These are phyloP conservation scores for Blastobasis adustella DNA, from an alignment of 2,888 invertebrate genomes.

Conservation along the genomic window DNA sequence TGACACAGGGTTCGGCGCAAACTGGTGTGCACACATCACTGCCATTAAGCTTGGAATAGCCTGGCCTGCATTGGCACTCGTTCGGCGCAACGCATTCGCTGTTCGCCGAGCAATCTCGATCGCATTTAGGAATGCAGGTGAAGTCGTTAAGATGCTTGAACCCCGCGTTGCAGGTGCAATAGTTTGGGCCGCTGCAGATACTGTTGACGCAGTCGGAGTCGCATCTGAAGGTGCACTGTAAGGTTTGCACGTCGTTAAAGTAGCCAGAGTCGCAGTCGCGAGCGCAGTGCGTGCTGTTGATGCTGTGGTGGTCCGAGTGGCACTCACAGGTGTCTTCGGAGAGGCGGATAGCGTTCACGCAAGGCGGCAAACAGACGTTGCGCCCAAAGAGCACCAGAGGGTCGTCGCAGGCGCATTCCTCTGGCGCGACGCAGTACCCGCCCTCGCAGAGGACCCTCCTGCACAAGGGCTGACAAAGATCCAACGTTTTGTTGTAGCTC, in stretches of 20 bases:
- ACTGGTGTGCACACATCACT: slow-evolving; percentile 15
- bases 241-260: slow-evolving; percentile 28
- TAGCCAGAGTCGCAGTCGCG: slow-evolving; percentile 27
- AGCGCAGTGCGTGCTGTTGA: slow-evolving; percentile 14
- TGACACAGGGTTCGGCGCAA: slow-evolving; percentile 11
- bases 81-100: slow-evolving; percentile 34
- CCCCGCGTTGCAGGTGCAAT: slow-evolving; percentile 30
- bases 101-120: slow-evolving; percentile 30
- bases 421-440: slow-evolving; percentile 35
- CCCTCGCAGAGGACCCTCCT: slow-evolving; percentile 28
- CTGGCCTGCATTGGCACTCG: slow-evolving; percentile 19
- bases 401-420: slow-evolving; percentile 35
- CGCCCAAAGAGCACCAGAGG: slow-evolving; percentile 22
- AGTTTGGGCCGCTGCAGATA: slow-evolving; percentile 31
- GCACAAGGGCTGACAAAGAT: slow-evolving; percentile 24
- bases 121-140: slow-evolving; percentile 30
- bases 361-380: slow-evolving; percentile 45
- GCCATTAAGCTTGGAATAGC: slow-evolving; percentile 16
- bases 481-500: slow-evolving; percentile 2
- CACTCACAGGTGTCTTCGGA: slow-evolving; percentile 41
- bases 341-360: slow-evolving; percentile 32
- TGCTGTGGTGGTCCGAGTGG: slow-evolving; percentile 22
- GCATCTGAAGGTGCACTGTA: slow-evolving; percentile 16
- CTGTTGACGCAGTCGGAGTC: slow-evolving; percentile 44
- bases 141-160: slow-evolving; percentile 12